Evolutionary conservation across 2,113 vertebrate species (phyloP).

Genomic region (Polyodon spathula): DNA sequence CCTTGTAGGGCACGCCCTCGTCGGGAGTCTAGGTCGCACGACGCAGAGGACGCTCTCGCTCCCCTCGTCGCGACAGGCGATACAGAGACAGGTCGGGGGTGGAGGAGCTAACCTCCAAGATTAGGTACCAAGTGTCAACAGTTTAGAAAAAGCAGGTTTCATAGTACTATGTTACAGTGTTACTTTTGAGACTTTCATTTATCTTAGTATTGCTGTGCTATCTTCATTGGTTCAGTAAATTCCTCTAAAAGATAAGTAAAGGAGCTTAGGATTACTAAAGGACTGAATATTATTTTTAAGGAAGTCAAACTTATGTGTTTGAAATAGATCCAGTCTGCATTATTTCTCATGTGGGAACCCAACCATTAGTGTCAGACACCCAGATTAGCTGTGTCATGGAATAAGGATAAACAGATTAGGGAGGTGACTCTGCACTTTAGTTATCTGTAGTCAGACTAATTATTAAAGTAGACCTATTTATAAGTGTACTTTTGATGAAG

Average conservation of each 20-base stretch:
- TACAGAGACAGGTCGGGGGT: no score
- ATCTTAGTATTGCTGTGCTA: constrained; percentile 54
- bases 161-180: constrained; percentile 27
- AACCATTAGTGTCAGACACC: constrained; percentile 61
- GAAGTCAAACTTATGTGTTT: constrained; percentile 28
- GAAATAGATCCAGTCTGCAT: constrained; percentile 50
- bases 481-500: constrained; percentile 56
- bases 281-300: constrained; percentile 52
- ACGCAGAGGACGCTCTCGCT: no score
- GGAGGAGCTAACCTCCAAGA: no score
- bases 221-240: constrained; percentile 62
- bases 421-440: constrained; percentile 44
- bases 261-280: constrained; percentile 61
- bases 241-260: constrained; percentile 63
- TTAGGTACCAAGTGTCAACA: no score
- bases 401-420: constrained; percentile 62
- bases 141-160: no score
- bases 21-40: no score
- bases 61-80: no score
- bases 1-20: no score
- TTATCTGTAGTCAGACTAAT: constrained; percentile 43
- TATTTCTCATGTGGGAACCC: constrained; percentile 51
- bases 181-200: constrained; percentile 50
- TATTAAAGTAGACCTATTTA: constrained; percentile 35
- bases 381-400: constrained; percentile 58